phyloP scores from a whole-genome alignment of 2,113 vertebrate species.

The Apeltes quadracus region DNA sequence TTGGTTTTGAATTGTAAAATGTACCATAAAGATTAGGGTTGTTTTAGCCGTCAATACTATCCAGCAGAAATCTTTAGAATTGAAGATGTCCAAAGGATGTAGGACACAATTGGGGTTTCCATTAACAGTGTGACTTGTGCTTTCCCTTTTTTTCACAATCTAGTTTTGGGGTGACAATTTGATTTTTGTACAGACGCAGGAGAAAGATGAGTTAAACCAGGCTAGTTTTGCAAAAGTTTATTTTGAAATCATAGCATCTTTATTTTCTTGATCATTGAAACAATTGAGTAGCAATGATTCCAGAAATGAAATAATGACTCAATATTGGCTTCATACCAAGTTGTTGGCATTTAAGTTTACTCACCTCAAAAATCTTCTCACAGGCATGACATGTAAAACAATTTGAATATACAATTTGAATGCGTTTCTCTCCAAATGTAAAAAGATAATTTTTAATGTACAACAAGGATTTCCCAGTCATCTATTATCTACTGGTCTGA shows the following conservation, averaged over 20 bases:
- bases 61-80: conserved; percentile 41
- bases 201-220: conserved; percentile 16
- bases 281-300: conserved; percentile 8
- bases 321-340: conserved; percentile 31
- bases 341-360: conserved; percentile 34
- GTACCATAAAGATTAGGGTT: conserved; percentile 42
- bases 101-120: conserved; percentile 38
- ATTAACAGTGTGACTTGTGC: conserved; percentile 40
- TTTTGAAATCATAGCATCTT: conserved; percentile 40
- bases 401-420: conserved; percentile 7
- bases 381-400: conserved; percentile 14
- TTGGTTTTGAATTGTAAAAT: conserved; percentile 60
- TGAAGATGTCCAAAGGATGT: conserved; percentile 45
- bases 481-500: background rate
- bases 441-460: conserved; percentile 28
- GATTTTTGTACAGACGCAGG: conserved; percentile 35
- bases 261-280: conserved; percentile 36
- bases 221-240: conserved; percentile 33
- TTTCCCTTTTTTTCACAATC: conserved; percentile 22
- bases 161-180: conserved; percentile 31
- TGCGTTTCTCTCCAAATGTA: conserved; percentile 13
- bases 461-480: conserved; percentile 7
- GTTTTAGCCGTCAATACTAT: conserved; percentile 28
- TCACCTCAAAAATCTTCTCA: conserved; percentile 20
- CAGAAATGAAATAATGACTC: conserved; percentile 25